These are phyloP conservation scores for Keiferia lycopersicella DNA, from an alignment of 2,888 invertebrate genomes.

Conservation along the genomic window DNA sequence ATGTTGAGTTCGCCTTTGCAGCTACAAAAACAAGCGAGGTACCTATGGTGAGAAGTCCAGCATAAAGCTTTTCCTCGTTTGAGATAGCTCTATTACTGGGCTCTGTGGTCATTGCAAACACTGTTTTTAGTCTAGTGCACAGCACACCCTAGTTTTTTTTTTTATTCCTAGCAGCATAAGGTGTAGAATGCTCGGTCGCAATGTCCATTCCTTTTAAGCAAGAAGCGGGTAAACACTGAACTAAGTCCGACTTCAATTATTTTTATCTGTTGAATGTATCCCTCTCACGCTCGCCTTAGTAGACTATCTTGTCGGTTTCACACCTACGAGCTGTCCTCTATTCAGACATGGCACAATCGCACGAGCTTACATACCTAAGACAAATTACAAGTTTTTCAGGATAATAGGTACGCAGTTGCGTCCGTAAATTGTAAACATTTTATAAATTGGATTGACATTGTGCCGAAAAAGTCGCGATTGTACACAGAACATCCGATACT, in stretches of 20 bases:
- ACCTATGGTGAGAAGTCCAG: not conserved
- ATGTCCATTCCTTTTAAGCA: not conserved
- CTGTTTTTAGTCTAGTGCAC: not conserved
- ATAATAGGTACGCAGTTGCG: not conserved
- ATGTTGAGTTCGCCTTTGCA: not conserved
- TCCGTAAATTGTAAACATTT: no score
- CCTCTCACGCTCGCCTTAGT: slow-evolving; percentile 44
- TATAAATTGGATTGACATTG: no score
- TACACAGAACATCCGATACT: no score
- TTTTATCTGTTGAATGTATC: slow-evolving; percentile 67
- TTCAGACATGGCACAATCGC: not conserved
- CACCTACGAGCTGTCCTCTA: slow-evolving; percentile 46
- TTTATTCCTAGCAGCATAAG: not conserved
- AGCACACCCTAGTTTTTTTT: not conserved
- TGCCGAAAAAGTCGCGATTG: no score
- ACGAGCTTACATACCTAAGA: not conserved
- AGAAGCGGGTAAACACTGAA: slow-evolving; percentile 35
- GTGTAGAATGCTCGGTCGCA: not conserved
- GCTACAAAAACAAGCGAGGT: not conserved
- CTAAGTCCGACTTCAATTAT: slow-evolving; percentile 63
- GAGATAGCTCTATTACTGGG: slow-evolving; percentile 1
- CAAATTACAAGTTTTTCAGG: not conserved
- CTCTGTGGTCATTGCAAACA: not conserved
- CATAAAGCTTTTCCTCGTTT: not conserved
- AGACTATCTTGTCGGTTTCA: slow-evolving; percentile 55